Base-by-base conservation (phyloP, 2,888 invertebrate genomes). In the Achlya flavicornis region DNA sequence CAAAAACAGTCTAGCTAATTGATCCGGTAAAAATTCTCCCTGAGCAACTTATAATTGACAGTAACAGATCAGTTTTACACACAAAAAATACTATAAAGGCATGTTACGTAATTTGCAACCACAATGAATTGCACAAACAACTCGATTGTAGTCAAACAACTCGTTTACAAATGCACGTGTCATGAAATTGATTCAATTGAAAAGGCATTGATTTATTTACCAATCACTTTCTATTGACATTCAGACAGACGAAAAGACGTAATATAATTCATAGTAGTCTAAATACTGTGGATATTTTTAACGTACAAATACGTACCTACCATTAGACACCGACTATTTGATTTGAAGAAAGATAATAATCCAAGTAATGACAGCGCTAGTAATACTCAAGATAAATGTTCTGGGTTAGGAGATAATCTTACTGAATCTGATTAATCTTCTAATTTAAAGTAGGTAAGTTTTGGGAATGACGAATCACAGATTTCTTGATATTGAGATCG, bases 131-230 rank as follows among this genome's bases (percentile, higher is more conserved):
- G 60, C 41, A 19, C 41, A 38, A 38, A 10, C 11, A 5, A 33
- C 32, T 26, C 35, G 35, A 35, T 35, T 4, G 35, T 7, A 35
- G 38, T 16, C 35, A 59, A 59, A 35, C 58, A 59, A 38, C 14
- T 41, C 41, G 60, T 60, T 60, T 60, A 59, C 59, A 41, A 60
- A 41, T 43, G 19, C 53, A 41, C 43, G 16, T 26, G 19, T 60
- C 35, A 11, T 4, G 16, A 5, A 35, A 43, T 43, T 43, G 43
- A 60, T 43, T 60, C 41, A 19, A 43, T 19, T 59, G 10, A 41
- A 33, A 32, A 38, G 48, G 2, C n/a, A 7, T 48, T 48, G n/a
- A 48, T 48, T 16, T 53, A 53, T 53, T 19, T 53, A 19, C 3
- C 4, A 19, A 53, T 19, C 3, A 19, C 53, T 53, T 53, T 53